These are phyloP conservation scores for Ophion ellenae DNA, from an alignment of 2,888 invertebrate genomes.

Conservation along the genomic window DNA sequence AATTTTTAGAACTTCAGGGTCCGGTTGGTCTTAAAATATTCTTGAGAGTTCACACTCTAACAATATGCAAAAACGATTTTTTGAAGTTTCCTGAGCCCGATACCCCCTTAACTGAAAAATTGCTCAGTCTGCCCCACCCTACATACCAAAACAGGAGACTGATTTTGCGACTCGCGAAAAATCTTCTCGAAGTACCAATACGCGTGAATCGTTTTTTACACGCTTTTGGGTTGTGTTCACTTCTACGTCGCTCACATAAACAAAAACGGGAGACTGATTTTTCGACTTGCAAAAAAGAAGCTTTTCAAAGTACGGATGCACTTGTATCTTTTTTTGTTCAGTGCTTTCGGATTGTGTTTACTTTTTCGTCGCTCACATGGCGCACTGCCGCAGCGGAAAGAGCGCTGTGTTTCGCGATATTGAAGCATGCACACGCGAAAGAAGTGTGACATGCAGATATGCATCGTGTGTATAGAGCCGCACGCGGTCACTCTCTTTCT, in stretches of 20 bases:
- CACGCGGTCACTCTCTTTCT: conserved; percentile 49
- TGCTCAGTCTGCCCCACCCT: too few species aligned
- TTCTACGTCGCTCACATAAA: conserved; percentile 37
- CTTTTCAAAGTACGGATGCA: conserved; percentile 45
- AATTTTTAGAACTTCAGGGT: too few species aligned
- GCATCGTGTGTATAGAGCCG: conserved; percentile 13
- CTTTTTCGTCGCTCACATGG: conserved; percentile 31
- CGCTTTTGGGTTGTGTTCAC: too few species aligned
- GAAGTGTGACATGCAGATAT: conserved; percentile 27
- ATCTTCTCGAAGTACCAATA: too few species aligned
- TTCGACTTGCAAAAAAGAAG: conserved; percentile 55
- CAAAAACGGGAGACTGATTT: conserved; percentile 53
- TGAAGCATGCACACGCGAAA: conserved; percentile 3
- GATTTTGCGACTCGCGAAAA: too few species aligned
- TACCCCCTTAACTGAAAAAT: too few species aligned
- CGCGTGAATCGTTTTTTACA: too few species aligned
- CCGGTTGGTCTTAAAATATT: too few species aligned
- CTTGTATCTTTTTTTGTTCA: conserved; percentile 42
- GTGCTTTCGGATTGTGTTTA: conserved; percentile 33
- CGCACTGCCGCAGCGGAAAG: conserved; percentile 21
- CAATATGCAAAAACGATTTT: too few species aligned
- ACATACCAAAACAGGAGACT: too few species aligned
- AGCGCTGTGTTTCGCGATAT: conserved; percentile 10
- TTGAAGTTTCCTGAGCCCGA: too few species aligned
- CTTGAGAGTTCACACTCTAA: too few species aligned